Conservation (phyloP, 2,797 vertebrate species). For the Ispidina picta region DNA sequence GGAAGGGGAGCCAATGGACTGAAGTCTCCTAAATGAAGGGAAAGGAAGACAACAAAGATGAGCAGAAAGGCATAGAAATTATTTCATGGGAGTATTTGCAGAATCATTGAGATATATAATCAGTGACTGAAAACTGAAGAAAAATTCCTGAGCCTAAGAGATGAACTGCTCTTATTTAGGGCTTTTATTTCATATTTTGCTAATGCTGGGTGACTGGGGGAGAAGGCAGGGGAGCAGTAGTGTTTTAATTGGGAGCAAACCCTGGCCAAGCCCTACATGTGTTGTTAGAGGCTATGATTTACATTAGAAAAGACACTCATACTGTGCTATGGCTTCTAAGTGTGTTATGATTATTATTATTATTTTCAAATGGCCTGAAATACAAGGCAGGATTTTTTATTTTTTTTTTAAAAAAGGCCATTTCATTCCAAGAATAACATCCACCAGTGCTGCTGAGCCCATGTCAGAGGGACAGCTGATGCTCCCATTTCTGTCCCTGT, state of each 20-base stretch:
- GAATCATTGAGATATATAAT: slow-evolving; percentile 12
- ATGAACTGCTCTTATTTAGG: not conserved
- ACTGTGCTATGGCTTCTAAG: not conserved
- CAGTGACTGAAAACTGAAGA: slow-evolving; percentile 24
- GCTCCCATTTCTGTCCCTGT: not conserved
- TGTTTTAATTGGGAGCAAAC: slow-evolving; percentile 4
- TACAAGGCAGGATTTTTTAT: not conserved
- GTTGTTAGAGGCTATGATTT: slow-evolving; percentile 23
- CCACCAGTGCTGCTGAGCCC: not conserved
- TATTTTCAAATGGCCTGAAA: slow-evolving; percentile 3
- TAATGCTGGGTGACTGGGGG: not conserved
- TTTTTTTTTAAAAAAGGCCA: not conserved
- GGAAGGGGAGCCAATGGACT: slow-evolving; percentile 46
- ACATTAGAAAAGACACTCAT: slow-evolving; percentile 24
- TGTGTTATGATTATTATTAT: not conserved
- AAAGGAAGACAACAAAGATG: slow-evolving; percentile 33
- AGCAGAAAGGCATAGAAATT: slow-evolving; percentile 40
- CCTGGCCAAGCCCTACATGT: not conserved
- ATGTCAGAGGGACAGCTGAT: not conserved
- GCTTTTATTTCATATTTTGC: slow-evolving; percentile 15
- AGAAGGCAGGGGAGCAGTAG: not conserved
- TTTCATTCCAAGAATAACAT: not conserved
- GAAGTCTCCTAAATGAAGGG: slow-evolving; percentile 41
- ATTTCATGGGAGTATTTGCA: slow-evolving; percentile 15
- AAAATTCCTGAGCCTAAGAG: not conserved